These are phyloP conservation scores for Myzus persicae DNA, from an alignment of 1,140 invertebrate genomes.

Conservation along the genomic window DNA sequence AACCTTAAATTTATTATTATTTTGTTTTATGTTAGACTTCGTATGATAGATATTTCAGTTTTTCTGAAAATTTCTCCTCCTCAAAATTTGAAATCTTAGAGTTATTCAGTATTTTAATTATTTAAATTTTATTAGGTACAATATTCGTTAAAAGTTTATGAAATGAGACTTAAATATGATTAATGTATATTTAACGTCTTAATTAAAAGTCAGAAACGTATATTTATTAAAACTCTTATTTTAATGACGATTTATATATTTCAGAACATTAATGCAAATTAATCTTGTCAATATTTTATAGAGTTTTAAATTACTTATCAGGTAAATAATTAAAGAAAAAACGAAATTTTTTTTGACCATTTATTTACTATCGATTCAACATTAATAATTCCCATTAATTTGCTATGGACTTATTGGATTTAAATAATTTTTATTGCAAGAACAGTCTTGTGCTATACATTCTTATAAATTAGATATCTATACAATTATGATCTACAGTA, in stretches of 20 bases:
- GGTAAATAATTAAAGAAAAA: not conserved
- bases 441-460: not conserved
- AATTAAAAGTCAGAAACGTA: not conserved
- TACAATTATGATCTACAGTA: not conserved
- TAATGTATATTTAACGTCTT: not conserved
- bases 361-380: not conserved
- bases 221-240: not conserved
- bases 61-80: not conserved
- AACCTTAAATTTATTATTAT: too few species aligned
- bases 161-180: not conserved
- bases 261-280: not conserved
- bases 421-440: not conserved
- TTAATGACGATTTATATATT: not conserved
- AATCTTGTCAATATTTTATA: not conserved
- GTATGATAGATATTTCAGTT: too few species aligned
- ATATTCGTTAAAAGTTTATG: not conserved
- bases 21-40: too few species aligned
- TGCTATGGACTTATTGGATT: not conserved
- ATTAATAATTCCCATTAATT: not conserved
- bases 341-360: not conserved
- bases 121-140: not conserved
- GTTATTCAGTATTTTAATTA: not conserved
- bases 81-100: not conserved
- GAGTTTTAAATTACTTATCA: not conserved
- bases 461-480: not conserved